Conservation (phyloP, 1,140 invertebrate genomes). For the Luehdorfia chinensis region DNA sequence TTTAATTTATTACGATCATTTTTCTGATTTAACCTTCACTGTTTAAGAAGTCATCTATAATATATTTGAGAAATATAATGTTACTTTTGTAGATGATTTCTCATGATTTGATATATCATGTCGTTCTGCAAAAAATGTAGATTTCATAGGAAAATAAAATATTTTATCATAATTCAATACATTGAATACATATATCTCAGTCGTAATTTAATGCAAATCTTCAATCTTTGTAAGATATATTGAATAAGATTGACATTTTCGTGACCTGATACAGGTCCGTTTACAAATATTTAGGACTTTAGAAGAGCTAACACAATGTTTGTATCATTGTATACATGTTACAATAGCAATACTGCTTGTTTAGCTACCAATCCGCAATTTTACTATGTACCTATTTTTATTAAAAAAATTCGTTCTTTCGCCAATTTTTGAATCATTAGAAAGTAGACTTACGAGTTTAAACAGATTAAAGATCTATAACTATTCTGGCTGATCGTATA, state of each 20-base stretch:
- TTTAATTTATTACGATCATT: too few relatives aligned
- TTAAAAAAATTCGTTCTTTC: conserved; percentile 1
- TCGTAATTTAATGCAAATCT: background rate
- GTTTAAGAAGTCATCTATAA: conserved; percentile 12
- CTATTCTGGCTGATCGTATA: conserved; percentile 46
- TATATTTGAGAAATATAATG: too few relatives aligned
- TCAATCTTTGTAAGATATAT: background rate
- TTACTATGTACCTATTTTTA: background rate
- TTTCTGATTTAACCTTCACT: too few relatives aligned
- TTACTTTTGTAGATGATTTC: too few relatives aligned
- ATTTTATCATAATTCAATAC: too few relatives aligned
- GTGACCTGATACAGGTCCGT: conserved; percentile 1
- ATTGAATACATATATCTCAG: too few relatives aligned
- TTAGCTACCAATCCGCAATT: conserved; percentile 2
- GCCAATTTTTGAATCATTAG: conserved; percentile 13
- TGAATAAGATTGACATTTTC: background rate
- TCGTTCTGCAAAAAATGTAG: too few relatives aligned
- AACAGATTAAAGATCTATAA: conserved; percentile 28
- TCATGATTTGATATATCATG: too few relatives aligned
- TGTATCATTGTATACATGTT: conserved; percentile 12
- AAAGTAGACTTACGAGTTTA: conserved; percentile 36
- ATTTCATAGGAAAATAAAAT: too few relatives aligned
- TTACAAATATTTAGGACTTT: conserved; percentile 2
- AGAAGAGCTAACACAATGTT: background rate
- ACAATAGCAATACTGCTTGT: conserved; percentile 11